Conservation (phyloP, 2,888 invertebrate genomes). For the Machimus rusticus region DNA sequence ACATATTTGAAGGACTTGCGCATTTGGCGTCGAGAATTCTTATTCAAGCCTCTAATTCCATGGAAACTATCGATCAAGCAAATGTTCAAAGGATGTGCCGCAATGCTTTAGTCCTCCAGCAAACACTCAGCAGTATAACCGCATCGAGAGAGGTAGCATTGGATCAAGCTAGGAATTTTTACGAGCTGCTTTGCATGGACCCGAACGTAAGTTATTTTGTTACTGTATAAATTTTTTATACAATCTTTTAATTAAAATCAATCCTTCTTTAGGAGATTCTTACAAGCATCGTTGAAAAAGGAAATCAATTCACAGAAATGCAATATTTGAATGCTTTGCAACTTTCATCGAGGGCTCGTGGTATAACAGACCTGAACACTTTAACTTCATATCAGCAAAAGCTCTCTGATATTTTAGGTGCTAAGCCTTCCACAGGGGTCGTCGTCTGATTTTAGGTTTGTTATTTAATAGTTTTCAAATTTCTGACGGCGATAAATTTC, state of each 20-base stretch:
- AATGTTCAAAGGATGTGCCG: constrained; percentile 86
- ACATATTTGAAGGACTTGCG: constrained; percentile 90
- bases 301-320: constrained; percentile 84
- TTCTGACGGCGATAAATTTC: not conserved
- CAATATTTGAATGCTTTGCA: constrained; percentile 89
- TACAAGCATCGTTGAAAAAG: constrained; percentile 82
- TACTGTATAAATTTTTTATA: not conserved
- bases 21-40: constrained; percentile 78
- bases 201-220: constrained; percentile 72
- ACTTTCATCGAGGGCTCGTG: constrained; percentile 73
- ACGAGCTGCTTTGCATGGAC: constrained; percentile 81
- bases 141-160: constrained; percentile 82
- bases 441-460: constrained; percentile 68
- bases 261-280: constrained; percentile 75
- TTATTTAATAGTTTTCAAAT: constrained; percentile 17
- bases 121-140: constrained; percentile 84
- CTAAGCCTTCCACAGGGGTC: constrained; percentile 74
- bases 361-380: constrained; percentile 65
- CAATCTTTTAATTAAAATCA: not conserved
- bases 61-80: constrained; percentile 80
- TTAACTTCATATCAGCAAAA: constrained; percentile 77
- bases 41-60: constrained; percentile 80
- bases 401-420: constrained; percentile 82
- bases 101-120: constrained; percentile 84
- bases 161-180: constrained; percentile 88